These are phyloP conservation scores for Tribolium madens DNA, from an alignment of 1,140 invertebrate species.

Conservation along the genomic window DNA sequence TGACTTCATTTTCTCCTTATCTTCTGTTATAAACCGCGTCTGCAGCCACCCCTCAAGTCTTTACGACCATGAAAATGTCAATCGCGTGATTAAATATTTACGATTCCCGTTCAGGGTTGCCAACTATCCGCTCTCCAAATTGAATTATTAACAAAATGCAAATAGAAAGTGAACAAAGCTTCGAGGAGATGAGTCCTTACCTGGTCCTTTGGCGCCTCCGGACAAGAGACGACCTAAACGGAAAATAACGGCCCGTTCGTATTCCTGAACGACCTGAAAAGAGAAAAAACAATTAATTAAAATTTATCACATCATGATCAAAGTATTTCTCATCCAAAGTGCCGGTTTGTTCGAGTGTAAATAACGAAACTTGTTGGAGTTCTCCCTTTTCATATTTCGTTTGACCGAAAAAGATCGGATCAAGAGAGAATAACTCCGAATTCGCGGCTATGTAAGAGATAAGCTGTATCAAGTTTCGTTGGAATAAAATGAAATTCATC, in stretches of 20 bases:
- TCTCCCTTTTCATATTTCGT: not conserved
- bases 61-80: conserved; percentile 22
- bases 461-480: not conserved
- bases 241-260: conserved; percentile 92
- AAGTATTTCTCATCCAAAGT: not conserved
- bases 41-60: not conserved
- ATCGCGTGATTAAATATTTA: conserved; percentile 20
- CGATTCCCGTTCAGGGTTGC: not conserved
- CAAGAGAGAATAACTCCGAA: not conserved
- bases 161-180: not conserved
- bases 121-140: not conserved
- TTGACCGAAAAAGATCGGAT: not conserved
- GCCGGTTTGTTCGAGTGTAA: not conserved
- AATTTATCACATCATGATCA: not conserved
- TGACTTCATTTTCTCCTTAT: not conserved
- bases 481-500: not conserved
- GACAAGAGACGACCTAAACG: conserved; percentile 85
- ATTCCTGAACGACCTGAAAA: conserved; percentile 90
- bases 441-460: not conserved
- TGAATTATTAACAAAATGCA: conserved; percentile 13
- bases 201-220: conserved; percentile 93
- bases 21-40: not conserved
- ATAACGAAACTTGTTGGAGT: not conserved
- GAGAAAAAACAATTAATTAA: conserved; percentile 35
- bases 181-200: conserved; percentile 67